These are phyloP conservation scores for Periophthalmus magnuspinnatus DNA, from an alignment of 2,797 vertebrate species.

Conservation along the genomic window DNA sequence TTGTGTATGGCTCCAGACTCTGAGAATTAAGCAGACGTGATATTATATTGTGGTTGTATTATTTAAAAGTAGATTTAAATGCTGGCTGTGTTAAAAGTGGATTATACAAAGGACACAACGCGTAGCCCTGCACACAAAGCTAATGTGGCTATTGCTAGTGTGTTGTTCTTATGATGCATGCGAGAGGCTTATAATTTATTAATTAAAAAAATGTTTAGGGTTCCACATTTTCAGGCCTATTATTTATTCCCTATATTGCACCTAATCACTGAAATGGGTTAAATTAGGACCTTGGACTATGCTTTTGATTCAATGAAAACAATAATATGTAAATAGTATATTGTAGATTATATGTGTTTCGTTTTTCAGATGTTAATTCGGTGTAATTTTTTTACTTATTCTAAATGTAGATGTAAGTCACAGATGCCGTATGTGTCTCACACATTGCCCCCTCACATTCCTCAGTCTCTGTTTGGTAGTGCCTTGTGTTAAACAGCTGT, in stretches of 20 bases:
- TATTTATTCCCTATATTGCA: too few species aligned
- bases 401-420: neutral
- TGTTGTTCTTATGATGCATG: constrained; percentile 23
- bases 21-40: neutral
- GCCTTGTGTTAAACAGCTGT: constrained; percentile 53
- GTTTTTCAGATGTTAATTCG: neutral
- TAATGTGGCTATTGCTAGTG: constrained; percentile 18
- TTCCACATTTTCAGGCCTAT: too few species aligned
- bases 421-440: neutral
- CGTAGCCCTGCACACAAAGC: constrained; percentile 9
- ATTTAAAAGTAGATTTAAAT: fast-evolving
- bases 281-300: neutral
- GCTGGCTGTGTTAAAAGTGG: fast-evolving
- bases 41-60: neutral
- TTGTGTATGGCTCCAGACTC: neutral
- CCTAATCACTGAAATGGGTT: too few species aligned
- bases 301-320: neutral
- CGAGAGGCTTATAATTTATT: neutral
- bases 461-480: constrained; percentile 11
- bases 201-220: too few species aligned
- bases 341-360: neutral
- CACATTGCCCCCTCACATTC: constrained; percentile 8
- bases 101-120: neutral
- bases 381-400: neutral
- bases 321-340: neutral